These are phyloP conservation scores for Stenichneumon culpator DNA, from an alignment of 2,888 invertebrate genomes.

Conservation along the genomic window DNA sequence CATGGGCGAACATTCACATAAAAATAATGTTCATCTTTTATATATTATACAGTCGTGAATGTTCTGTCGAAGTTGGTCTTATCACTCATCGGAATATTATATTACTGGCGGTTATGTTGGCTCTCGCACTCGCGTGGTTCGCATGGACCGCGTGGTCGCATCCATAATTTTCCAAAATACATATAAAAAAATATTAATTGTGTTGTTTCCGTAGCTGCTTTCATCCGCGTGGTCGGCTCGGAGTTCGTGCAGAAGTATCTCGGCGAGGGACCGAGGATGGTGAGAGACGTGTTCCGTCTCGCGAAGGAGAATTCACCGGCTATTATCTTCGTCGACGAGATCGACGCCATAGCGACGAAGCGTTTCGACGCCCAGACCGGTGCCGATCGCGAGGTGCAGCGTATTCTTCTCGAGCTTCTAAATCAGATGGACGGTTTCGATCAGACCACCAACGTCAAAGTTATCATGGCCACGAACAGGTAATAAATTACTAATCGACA, in stretches of 20 bases:
- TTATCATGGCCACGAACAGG: constrained; percentile 86
- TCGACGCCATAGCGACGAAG: constrained; percentile 99
- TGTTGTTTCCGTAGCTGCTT: constrained; percentile 90
- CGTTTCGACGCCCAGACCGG: constrained; percentile 99
- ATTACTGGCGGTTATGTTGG: not conserved
- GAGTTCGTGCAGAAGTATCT: constrained; percentile 99
- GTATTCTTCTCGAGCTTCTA: constrained; percentile 97
- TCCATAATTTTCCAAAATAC: too few species aligned
- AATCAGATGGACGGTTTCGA: constrained; percentile 99
- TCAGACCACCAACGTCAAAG: constrained; percentile 99
- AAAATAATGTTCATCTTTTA: not conserved
- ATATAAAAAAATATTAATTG: not conserved
- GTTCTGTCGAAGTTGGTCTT: too few species aligned
- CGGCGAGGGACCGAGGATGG: constrained; percentile 99
- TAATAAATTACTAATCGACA: constrained; percentile 65
- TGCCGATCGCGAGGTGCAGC: constrained; percentile 98
- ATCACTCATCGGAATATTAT: not conserved
- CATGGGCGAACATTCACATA: not conserved
- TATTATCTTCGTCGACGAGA: constrained; percentile 99
- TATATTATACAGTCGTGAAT: not conserved
- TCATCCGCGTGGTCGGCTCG: constrained; percentile 99
- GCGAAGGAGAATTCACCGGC: constrained; percentile 99
- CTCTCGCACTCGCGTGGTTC: too few species aligned
- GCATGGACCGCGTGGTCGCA: too few species aligned
- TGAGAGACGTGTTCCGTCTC: constrained; percentile 98